phyloP scores from a whole-genome alignment of 2,797 vertebrate genomes.

The Mus spretus region DNA sequence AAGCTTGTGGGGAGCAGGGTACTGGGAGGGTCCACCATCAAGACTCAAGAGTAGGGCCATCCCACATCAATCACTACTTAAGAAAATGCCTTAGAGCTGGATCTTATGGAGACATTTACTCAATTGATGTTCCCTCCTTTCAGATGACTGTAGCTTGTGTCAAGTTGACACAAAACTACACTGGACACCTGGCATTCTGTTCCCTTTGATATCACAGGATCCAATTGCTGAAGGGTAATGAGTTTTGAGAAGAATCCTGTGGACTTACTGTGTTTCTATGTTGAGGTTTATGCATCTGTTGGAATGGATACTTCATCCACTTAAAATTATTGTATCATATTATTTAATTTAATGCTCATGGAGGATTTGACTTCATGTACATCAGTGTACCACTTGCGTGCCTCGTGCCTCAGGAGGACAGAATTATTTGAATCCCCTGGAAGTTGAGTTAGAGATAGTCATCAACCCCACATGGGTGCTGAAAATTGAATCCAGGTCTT shows the following conservation, averaged over 20 bases:
- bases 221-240: not conserved
- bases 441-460: not conserved
- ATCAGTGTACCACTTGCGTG: not conserved
- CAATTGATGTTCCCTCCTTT: not conserved
- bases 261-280: not conserved
- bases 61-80: not conserved
- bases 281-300: not conserved
- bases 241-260: not conserved
- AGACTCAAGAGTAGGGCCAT: no score
- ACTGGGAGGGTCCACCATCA: not conserved
- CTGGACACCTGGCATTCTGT: not conserved
- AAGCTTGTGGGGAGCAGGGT: not conserved
- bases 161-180: not conserved
- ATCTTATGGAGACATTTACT: not conserved
- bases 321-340: not conserved
- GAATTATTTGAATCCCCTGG: not conserved
- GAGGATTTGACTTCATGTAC: not conserved
- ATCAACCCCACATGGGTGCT: no score
- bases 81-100: not conserved
- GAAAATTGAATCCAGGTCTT: not conserved
- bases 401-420: not conserved
- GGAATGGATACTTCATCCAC: not conserved
- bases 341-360: no score
- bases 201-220: no score
- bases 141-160: not conserved